A percentile compares a stretch with the other conserved stretches of the same genome.
Conservation (phyloP, 2,113 vertebrate species). For the Pelodiscus sinensis region DNA sequence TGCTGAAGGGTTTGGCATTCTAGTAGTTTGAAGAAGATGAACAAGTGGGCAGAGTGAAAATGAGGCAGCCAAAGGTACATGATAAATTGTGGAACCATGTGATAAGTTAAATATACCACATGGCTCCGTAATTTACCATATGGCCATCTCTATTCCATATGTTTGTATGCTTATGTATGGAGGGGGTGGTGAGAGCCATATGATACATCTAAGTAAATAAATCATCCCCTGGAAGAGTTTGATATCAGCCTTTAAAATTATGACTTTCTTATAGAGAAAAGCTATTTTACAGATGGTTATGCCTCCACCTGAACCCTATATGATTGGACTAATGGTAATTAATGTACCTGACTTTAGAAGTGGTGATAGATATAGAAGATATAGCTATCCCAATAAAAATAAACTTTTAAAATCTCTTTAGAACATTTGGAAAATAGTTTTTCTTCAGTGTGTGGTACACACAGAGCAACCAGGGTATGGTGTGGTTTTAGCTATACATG, state of each 20-base stretch:
- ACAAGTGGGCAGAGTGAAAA: conserved; percentile 21
- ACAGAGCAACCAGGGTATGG: not conserved
- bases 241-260: not conserved
- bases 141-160: not conserved
- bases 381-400: not conserved
- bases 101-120: conserved; percentile 24
- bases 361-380: not conserved
- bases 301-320: not conserved
- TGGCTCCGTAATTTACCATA: conserved; percentile 21
- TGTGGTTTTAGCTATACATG: not conserved
- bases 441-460: not conserved
- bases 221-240: not conserved
- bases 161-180: not conserved
- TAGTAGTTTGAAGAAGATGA: conserved; percentile 12
- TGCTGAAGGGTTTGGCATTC: not conserved
- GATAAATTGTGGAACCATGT: not conserved
- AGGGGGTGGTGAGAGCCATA: not conserved
- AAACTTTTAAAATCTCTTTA: not conserved
- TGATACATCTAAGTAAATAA: not conserved
- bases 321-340: not conserved
- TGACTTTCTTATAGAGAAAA: conserved; percentile 7
- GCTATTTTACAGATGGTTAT: not conserved
- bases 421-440: not conserved
- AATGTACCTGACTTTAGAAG: not conserved
- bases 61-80: not conserved